Conservation (phyloP, 2,888 invertebrate genomes). For the Rapana venosa region DNA sequence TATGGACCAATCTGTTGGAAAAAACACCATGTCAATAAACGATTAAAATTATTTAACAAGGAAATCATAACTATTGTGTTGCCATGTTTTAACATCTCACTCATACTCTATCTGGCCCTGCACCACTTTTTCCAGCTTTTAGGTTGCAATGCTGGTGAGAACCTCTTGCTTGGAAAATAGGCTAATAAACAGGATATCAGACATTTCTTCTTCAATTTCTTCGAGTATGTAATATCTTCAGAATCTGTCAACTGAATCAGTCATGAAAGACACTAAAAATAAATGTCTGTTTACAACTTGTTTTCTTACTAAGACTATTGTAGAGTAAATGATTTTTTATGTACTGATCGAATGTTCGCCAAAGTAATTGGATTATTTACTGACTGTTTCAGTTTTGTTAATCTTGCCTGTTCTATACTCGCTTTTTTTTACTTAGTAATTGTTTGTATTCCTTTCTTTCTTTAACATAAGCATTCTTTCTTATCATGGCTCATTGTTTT, state of each 20-base stretch:
- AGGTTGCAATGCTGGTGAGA: background rate
- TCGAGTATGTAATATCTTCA: background rate
- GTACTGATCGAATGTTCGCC: background rate
- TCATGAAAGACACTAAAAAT: background rate
- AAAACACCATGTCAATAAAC: background rate
- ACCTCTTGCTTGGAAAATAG: slow-evolving; percentile 9
- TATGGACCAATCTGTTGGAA: background rate
- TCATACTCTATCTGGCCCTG: background rate
- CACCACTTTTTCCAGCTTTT: too few species aligned
- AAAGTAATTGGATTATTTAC: background rate
- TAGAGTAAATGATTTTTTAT: too few species aligned
- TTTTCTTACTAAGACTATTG: background rate
- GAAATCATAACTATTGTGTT: background rate
- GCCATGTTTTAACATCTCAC: background rate
- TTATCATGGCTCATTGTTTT: background rate
- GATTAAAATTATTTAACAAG: background rate
- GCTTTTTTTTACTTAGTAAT: background rate
- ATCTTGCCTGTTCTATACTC: too few species aligned
- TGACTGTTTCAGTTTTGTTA: background rate
- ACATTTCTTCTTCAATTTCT: background rate
- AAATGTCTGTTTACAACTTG: too few species aligned
- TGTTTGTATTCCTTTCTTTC: slow-evolving; percentile 14
- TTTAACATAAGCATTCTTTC: background rate
- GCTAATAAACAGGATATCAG: background rate
- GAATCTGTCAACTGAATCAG: background rate